Base-by-base conservation (phyloP, 2,113 vertebrate genomes). In the Rhodinocichla rosea region DNA sequence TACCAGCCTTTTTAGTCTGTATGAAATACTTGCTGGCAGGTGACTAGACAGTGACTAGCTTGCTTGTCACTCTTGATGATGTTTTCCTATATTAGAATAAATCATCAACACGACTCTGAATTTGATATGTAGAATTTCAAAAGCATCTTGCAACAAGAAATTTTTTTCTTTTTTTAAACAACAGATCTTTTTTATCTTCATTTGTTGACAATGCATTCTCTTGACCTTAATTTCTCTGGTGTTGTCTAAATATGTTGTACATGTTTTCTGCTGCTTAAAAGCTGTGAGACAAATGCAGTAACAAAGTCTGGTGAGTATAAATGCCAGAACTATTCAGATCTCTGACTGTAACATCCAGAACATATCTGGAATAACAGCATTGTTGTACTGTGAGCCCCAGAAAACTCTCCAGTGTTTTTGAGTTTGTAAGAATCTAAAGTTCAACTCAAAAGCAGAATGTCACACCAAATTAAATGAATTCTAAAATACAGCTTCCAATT, bases 221-320 rank as follows among this genome's bases (percentile, higher is more conserved):
- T n/a, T 68, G 91, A 96, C 86, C 64, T 89, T 97, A 94, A 97
- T 96, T 97, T 95, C 96, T 94, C 96, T 67, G 75, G 94, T 96
- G 97, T 92, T 97, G 95, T 97, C 97, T 96, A 97, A 98, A 97
- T 97, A 97, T 78, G 69, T 74, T 74, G 94, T 94, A 88, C 96
- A 89, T 96, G 94, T 95, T 97, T 97, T 97, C 95, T 91, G 87
- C 94, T 95, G 94, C 94, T 97, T 96, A 97, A 96, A 97, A 98
- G 97, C 97, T 97, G 96, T 75, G 97, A 97, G 98, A 97, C 97
- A 97, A 97, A 95, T 85, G 95, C 94, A 94, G 89, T 95, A 97
- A 98, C 96, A 98, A 97, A 97, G 95, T 97, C 96, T 97, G 97
- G 95, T 89, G 96, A 89, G 94, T 67, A 94, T 67, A 89, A 73